Conservation (phyloP, 2,113 vertebrate species). For the Platycercus adscitus region DNA sequence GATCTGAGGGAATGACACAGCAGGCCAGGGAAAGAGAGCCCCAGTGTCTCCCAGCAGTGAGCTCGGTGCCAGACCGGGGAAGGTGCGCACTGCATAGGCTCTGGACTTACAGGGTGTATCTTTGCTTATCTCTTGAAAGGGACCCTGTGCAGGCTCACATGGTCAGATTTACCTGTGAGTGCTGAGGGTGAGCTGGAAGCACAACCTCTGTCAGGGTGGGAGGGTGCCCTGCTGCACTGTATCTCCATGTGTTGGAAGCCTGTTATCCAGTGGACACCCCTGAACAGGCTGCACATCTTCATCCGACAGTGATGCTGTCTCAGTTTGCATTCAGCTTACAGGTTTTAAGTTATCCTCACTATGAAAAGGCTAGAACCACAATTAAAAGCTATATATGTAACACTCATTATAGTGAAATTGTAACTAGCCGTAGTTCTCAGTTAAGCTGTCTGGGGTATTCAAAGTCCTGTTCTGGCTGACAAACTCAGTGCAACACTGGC, state of each 20-base stretch:
- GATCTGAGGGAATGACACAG: neutral
- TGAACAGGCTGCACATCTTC: neutral
- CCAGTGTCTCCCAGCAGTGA: neutral
- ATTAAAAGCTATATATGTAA: neutral
- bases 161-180: neutral
- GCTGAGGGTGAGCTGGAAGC: neutral
- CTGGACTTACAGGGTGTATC: neutral
- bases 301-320: neutral
- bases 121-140: neutral
- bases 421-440: neutral
- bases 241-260: neutral
- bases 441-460: neutral
- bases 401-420: neutral
- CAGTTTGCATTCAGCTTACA: neutral
- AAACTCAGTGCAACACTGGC: neutral
- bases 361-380: neutral
- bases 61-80: neutral
- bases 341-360: neutral
- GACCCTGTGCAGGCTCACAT: neutral
- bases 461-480: neutral
- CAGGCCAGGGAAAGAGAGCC: neutral
- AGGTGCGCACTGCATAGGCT: neutral
- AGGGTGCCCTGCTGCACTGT: neutral
- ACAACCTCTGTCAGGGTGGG: no score
- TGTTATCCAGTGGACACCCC: fast-evolving